Percentiles rank a stretch among this genome's conserved stretches.
These are phyloP conservation scores for Orchesella flavescens DNA, from an alignment of 2,888 invertebrate genomes.

Conservation along the genomic window DNA sequence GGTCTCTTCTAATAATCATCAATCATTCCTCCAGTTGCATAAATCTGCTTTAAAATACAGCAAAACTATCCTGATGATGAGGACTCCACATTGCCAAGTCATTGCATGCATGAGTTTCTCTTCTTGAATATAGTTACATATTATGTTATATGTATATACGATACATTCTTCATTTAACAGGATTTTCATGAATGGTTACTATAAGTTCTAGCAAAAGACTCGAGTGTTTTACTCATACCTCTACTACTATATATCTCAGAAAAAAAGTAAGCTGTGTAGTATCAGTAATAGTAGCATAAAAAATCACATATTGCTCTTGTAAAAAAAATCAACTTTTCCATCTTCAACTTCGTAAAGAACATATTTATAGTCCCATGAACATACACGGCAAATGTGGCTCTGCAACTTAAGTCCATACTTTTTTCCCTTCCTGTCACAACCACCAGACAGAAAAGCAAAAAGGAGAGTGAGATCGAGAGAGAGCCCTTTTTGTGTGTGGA, in stretches of 20 bases:
- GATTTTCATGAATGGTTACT: not conserved
- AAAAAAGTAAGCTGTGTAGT: too few species aligned
- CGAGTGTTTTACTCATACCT: not conserved
- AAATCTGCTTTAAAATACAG: slow-evolving; percentile 60
- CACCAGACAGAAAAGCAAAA: not conserved
- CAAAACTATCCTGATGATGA: slow-evolving; percentile 34
- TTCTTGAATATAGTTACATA: not conserved
- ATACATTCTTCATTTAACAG: not conserved
- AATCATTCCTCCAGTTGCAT: slow-evolving; percentile 65
- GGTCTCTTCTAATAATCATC: slow-evolving; percentile 63
- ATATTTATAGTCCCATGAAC: slow-evolving; percentile 44
- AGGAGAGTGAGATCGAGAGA: slow-evolving; percentile 3
- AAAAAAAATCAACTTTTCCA: not conserved
- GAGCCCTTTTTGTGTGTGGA: slow-evolving; percentile 25
- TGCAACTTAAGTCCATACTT: too few species aligned
- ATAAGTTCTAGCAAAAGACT: not conserved
- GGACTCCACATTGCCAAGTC: not conserved
- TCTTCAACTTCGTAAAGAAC: slow-evolving; percentile 11
- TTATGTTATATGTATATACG: not conserved
- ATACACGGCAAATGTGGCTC: too few species aligned
- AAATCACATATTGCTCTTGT: not conserved
- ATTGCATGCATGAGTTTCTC: not conserved
- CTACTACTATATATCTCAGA: not conserved
- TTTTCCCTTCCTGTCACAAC: slow-evolving; percentile 51
- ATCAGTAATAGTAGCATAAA: too few species aligned